phyloP scores from a whole-genome alignment of 2,797 vertebrate genomes.

The Alosa sapidissima region DNA sequence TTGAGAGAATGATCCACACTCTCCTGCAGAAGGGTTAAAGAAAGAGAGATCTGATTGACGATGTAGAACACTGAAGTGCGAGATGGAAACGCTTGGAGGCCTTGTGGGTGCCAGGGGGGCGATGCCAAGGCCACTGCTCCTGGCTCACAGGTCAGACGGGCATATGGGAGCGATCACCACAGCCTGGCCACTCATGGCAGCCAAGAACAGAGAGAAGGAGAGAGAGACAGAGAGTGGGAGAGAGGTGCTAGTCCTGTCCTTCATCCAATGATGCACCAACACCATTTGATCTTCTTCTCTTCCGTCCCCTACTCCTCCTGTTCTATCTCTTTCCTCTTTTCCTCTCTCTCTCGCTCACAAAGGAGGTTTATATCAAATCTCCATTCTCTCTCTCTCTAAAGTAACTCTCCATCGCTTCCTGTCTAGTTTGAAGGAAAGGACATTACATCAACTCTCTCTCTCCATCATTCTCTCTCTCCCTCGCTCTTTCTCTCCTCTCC shows the following conservation, averaged over 20 bases:
- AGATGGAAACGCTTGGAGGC: too few relatives aligned
- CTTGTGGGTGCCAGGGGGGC: too few relatives aligned
- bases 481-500: neutral
- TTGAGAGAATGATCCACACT: too few relatives aligned
- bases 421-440: neutral
- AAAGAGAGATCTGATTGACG: too few relatives aligned
- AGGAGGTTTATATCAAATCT: neutral
- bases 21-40: too few relatives aligned
- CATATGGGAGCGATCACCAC: too few relatives aligned
- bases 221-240: neutral
- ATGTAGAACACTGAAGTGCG: too few relatives aligned
- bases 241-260: neutral
- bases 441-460: neutral
- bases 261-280: conserved; percentile 1
- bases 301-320: too few relatives aligned
- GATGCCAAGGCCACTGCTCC: too few relatives aligned
- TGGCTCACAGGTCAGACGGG: too few relatives aligned
- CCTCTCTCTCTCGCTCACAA: neutral
- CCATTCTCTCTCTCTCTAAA: neutral
- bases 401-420: neutral
- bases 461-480: neutral
- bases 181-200: neutral
- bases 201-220: neutral
- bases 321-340: neutral
- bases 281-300: neutral